A percentile compares a stretch with the other conserved stretches of the same genome.
phyloP scores from a whole-genome alignment of 1,140 invertebrate genomes.

The Alviniconcha marisindica region DNA sequence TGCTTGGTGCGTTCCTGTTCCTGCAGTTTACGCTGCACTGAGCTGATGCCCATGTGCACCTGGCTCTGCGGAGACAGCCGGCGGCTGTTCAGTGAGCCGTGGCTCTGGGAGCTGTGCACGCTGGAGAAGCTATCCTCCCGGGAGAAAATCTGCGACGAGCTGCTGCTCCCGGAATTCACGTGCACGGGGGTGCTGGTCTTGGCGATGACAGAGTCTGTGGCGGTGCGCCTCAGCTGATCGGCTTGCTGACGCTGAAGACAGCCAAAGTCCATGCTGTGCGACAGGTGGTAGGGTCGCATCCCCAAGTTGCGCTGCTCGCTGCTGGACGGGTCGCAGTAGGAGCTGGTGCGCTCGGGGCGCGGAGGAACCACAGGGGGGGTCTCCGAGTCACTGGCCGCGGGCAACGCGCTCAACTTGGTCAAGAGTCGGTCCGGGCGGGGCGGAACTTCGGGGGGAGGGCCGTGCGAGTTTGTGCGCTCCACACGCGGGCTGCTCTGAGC shows the following conservation, averaged over 20 bases:
- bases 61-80: conserved; percentile 65
- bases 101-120: conserved; percentile 27
- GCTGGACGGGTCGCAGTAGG: conserved; percentile 36
- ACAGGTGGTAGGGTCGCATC: conserved; percentile 57
- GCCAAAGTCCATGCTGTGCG: conserved; percentile 69
- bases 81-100: conserved; percentile 42
- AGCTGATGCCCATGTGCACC: conserved; percentile 71
- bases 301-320: conserved; percentile 18
- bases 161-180: conserved; percentile 45
- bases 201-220: conserved; percentile 70
- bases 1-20: conserved; percentile 72
- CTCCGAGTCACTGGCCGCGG: neutral
- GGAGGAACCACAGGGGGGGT: conserved; percentile 28
- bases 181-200: conserved; percentile 52
- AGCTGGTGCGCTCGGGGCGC: conserved; percentile 35
- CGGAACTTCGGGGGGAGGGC: conserved; percentile 49
- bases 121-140: conserved; percentile 58
- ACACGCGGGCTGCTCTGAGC: conserved; percentile 50
- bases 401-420: neutral
- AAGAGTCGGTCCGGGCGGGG: conserved; percentile 37
- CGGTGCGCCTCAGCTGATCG: conserved; percentile 62
- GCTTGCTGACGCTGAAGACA: conserved; percentile 50
- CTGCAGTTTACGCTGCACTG: conserved; percentile 68
- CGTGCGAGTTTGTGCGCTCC: conserved; percentile 38
- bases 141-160: conserved; percentile 42